Conservation (phyloP, 1,140 invertebrate genomes). For the Pemphigus obesinymphae region DNA sequence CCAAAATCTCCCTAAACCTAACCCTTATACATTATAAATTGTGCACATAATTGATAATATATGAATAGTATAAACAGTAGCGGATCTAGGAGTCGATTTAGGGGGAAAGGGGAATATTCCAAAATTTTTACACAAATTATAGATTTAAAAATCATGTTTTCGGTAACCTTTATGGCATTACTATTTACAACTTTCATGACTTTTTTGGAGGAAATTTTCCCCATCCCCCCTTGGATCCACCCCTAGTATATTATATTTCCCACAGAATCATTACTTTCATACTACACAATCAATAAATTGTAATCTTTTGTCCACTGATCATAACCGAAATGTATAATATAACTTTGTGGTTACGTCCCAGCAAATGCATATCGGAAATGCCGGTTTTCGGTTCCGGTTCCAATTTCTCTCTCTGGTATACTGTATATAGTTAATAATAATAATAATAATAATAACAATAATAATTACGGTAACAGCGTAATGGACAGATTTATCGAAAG, state of each 20-base stretch:
- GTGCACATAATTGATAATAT: not conserved
- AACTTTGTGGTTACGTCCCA: not conserved
- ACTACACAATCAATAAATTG: not conserved
- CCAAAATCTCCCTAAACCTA: too few species aligned
- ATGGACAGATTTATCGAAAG: constrained; percentile 34
- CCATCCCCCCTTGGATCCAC: too few species aligned
- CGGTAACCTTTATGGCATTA: too few species aligned
- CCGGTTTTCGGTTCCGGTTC: constrained; percentile 23
- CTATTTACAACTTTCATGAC: too few species aligned
- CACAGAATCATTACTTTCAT: not conserved
- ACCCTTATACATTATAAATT: too few species aligned
- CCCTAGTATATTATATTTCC: too few species aligned
- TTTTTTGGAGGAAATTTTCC: too few species aligned
- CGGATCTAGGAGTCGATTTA: too few species aligned
- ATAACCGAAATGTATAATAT: not conserved
- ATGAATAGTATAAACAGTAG: too few species aligned
- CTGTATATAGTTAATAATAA: constrained; percentile 7
- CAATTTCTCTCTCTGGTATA: not conserved
- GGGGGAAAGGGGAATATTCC: too few species aligned
- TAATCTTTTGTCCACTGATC: not conserved
- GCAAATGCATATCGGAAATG: constrained; percentile 12
- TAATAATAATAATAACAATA: constrained; percentile 13
- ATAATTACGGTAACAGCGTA: constrained; percentile 31
- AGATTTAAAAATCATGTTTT: too few species aligned
- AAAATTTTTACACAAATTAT: too few species aligned